Base-by-base conservation (phyloP, 2,888 invertebrate genomes). In the Achlya flavicornis region DNA sequence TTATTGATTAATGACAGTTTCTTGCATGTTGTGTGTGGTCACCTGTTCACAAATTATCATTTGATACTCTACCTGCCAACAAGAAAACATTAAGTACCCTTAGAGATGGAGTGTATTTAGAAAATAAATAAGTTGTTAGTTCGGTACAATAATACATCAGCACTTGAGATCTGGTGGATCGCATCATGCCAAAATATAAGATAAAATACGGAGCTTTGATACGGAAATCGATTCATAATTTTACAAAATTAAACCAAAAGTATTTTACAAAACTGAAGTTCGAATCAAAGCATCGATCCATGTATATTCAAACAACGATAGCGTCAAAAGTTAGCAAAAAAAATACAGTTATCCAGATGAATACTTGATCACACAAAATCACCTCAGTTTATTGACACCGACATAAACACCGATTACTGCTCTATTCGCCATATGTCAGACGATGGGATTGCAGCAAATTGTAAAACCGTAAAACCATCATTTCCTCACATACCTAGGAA, bases 1-100 rank as follows among this genome's bases (percentile, higher is more conserved):
- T 81, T 70, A 82, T 85, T 87, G 86, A 87, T 88, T 87, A 83
- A 87, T 87, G 82, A 82, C 76, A 75, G 72, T 83, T 83, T 81
- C 80, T 80, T 83, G 19, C 69, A 66, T 62, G 65, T 65, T 63
- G 63, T 53, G 58, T 35, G 67, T 43, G 12, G 60, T 41, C 38
- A 58, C 43, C 32, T 63, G 43, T 26, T 53, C 61, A 60, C 64
- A 65, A 73, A 76, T 77, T 72, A 69, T 69, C 66, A 68, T 70
- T 70, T 70, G 67, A 75, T 73, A 70, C 66, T 70, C 64, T 70
- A 65, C 64, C 67, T 70, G 64, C 65, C 69, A 61, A 61, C 68
- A 67, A 74, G 66, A 67, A 66, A 64, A 70, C 66, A 63, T 67
- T 72, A 73, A 74, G 71, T 72, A 70, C 68, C 26, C 16, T 26